Evolutionary conservation across 2,113 vertebrate species (phyloP).

Genomic region (Psammodynastes pulverulentus): DNA sequence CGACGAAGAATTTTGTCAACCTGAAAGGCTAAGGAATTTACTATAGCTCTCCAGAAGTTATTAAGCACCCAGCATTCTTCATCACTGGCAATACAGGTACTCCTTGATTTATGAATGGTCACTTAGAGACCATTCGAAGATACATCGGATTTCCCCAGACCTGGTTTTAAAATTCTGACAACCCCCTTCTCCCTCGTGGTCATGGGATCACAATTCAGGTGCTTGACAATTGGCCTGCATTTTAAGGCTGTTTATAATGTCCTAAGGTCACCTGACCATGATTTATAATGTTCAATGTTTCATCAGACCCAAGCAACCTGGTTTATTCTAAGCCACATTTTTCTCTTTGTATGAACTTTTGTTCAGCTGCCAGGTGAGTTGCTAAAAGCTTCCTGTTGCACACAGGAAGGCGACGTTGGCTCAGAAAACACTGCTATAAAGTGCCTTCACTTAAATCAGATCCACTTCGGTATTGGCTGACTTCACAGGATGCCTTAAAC

Average conservation of each 20-base stretch:
- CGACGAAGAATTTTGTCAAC: not conserved
- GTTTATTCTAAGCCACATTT: not conserved
- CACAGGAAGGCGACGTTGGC: not conserved
- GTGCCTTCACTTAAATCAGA: not conserved
- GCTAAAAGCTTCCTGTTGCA: not conserved
- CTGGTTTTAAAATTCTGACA: too few species aligned
- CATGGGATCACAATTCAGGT: not conserved
- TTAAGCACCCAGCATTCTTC: not conserved
- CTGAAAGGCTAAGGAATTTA: not conserved
- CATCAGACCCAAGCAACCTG: not conserved
- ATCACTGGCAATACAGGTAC: not conserved
- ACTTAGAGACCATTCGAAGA: not conserved
- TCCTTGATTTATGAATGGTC: not conserved
- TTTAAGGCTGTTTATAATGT: not conserved
- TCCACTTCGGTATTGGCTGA: too few species aligned
- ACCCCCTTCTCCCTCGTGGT: not conserved
- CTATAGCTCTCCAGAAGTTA: not conserved
- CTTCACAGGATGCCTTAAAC: too few species aligned
- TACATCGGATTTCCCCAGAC: too few species aligned
- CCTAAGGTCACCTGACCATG: not conserved
- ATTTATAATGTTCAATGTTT: not conserved
- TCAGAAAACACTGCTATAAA: not conserved
- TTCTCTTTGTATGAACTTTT: not conserved
- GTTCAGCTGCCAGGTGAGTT: not conserved
- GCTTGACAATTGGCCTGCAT: not conserved